phyloP scores from a whole-genome alignment of 92 coral and sea anemone genomes.

The Bergia sp. region DNA sequence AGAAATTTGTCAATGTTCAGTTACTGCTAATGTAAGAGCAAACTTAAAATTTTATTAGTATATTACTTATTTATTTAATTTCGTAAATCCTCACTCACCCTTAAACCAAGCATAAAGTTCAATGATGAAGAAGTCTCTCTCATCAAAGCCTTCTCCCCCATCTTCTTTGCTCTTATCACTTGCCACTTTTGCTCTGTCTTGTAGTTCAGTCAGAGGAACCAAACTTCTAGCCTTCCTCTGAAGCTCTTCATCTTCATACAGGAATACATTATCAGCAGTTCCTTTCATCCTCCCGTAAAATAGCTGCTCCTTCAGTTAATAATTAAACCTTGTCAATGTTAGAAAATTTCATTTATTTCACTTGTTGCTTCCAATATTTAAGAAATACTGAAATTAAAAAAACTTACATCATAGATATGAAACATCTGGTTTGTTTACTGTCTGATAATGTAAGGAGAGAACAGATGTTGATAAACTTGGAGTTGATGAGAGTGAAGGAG shows the following conservation, averaged over 20 bases:
- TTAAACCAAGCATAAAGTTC: slow-evolving; percentile 88
- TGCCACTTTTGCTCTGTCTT: slow-evolving; percentile 71
- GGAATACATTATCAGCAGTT: slow-evolving; percentile 68
- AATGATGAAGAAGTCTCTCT: slow-evolving; percentile 77
- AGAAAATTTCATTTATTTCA: too few species aligned
- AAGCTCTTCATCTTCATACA: slow-evolving; percentile 77
- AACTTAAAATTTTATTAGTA: too few species aligned
- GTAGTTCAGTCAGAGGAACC: slow-evolving; percentile 77
- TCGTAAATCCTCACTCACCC: slow-evolving; percentile 40
- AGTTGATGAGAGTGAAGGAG: too few species aligned
- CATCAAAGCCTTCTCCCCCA: slow-evolving; percentile 70
- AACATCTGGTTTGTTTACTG: too few species aligned
- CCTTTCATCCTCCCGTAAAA: slow-evolving; percentile 74
- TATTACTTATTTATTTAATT: neutral
- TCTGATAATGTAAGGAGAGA: too few species aligned
- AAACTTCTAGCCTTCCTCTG: slow-evolving; percentile 74
- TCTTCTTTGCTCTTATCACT: slow-evolving; percentile 66
- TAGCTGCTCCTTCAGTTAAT: slow-evolving; percentile 18
- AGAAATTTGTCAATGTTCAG: too few species aligned
- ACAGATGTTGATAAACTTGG: too few species aligned
- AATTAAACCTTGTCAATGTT: neutral
- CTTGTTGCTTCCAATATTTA: too few species aligned
- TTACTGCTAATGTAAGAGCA: too few species aligned
- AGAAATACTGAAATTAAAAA: too few species aligned
- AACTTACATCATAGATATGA: too few species aligned